Base-by-base conservation (phyloP, 2,888 invertebrate genomes). In the Meteorus cinctellus region DNA sequence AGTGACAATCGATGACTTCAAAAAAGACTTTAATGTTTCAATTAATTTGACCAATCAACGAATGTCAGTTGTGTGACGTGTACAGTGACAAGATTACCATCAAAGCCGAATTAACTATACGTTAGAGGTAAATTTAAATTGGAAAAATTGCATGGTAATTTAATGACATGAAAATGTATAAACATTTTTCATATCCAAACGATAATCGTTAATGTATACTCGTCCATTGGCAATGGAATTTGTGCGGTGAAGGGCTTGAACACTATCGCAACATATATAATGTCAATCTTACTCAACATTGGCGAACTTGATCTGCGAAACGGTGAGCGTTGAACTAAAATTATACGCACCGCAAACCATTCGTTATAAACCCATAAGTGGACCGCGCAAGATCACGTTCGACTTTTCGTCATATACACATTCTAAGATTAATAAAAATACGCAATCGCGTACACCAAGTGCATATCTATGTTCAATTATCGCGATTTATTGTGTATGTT, bases 221-320 rank as follows among this genome's bases (percentile, higher is more conserved):
- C 5, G 6, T 8, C 2, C 24, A 19, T 66, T 36, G 41, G 19
- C 29, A 31, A 51, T 55, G 34, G 55, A 69, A 51, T 69, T 31
- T 19, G 29, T 48, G 51, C n/a, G 48, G 34, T 34, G 34, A 34
- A 70, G 69, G 34, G 69, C 14, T 34, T n/a, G 16, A 27, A 16
- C 41, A 27, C 19, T 12, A 34, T 27, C 19, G 19, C 34, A 55
- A 55, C 55, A 55, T 19, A 55, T 55, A 19, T 19, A 55, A 55
- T 55, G 1, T 24, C 16, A 14, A 51, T 51, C 16, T 55, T 69
- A 19, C 24, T 24, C 29, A 24, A 69, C 34, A 55, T 34, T 48
- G 19, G 60, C 71, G 62, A 71, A 71, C 71, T 71, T 71, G 60
- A 71, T 71, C 60, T 27, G 34, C 19, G n/a, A 19, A 19, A 55